Conservation (phyloP, 1,140 invertebrate species). For the Tetramorium alpestre region DNA sequence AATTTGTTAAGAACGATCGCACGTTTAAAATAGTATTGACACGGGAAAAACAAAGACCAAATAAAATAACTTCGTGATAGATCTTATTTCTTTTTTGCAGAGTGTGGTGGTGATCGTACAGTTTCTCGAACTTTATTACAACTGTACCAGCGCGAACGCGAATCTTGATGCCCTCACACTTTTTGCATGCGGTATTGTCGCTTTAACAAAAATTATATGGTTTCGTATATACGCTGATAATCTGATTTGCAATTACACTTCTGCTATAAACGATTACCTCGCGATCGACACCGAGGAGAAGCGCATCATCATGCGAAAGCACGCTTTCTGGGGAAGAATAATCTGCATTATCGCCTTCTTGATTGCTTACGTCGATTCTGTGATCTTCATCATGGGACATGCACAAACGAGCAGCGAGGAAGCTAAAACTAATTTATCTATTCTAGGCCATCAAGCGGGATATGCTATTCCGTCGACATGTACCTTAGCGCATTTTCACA, state of each 20-base stretch:
- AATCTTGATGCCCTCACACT: slow-evolving; percentile 45
- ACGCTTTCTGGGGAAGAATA: slow-evolving; percentile 47
- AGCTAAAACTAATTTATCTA: slow-evolving; percentile 9
- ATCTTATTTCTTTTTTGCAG: slow-evolving; percentile 36
- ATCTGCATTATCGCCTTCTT: neutral
- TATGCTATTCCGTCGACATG: slow-evolving; percentile 49
- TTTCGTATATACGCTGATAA: slow-evolving; percentile 18
- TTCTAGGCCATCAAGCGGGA: neutral
- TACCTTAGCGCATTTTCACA: neutral
- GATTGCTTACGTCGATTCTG: slow-evolving; percentile 6
- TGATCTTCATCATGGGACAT: slow-evolving; percentile 28
- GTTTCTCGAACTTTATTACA: slow-evolving; percentile 41
- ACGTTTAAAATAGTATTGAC: neutral
- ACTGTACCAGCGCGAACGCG: slow-evolving; percentile 1
- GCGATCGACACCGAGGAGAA: neutral
- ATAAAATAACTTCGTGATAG: neutral
- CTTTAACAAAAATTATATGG: slow-evolving; percentile 37
- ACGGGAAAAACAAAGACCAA: neutral
- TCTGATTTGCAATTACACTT: slow-evolving; percentile 46
- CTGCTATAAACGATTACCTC: slow-evolving; percentile 50
- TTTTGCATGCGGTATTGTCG: slow-evolving; percentile 32
- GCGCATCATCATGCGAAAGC: slow-evolving; percentile 12
- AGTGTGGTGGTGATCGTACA: neutral
- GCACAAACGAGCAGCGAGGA: neutral
- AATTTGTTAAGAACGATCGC: neutral